Evolutionary conservation across 2,113 vertebrate genomes (phyloP).

Genomic region (Leucosticte australis): DNA sequence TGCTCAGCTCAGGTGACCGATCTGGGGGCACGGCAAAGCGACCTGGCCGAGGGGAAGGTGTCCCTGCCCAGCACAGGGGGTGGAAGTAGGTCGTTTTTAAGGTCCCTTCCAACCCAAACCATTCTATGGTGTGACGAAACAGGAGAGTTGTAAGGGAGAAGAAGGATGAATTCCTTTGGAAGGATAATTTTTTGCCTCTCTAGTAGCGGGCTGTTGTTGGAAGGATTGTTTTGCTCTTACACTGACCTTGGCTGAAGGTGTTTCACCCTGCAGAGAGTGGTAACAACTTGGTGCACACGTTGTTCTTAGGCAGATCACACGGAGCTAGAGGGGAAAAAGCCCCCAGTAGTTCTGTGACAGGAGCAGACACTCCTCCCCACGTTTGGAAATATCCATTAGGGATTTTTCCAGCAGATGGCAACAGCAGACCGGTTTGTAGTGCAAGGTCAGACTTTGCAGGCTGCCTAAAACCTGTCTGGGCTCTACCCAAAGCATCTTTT

Average conservation of each 20-base stretch:
- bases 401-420: conserved; percentile 73
- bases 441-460: background rate
- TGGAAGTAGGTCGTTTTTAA: background rate
- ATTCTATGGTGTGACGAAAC: background rate
- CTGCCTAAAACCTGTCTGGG: background rate
- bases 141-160: background rate
- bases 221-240: background rate
- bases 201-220: background rate
- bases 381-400: background rate
- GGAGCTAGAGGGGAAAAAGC: background rate
- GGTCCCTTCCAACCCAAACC: background rate
- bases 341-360: background rate
- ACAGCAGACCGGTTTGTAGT: conserved; percentile 58
- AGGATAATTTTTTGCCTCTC: background rate
- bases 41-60: background rate
- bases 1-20: background rate
- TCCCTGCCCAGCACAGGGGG: background rate
- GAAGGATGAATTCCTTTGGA: background rate
- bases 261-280: background rate
- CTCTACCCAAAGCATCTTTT: background rate
- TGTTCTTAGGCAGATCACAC: background rate
- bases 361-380: background rate
- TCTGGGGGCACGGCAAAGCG: background rate
- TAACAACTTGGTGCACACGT: background rate
- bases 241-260: background rate